Base-by-base conservation (phyloP, 2,797 vertebrate genomes). In the Pseudopleuronectes americanus region DNA sequence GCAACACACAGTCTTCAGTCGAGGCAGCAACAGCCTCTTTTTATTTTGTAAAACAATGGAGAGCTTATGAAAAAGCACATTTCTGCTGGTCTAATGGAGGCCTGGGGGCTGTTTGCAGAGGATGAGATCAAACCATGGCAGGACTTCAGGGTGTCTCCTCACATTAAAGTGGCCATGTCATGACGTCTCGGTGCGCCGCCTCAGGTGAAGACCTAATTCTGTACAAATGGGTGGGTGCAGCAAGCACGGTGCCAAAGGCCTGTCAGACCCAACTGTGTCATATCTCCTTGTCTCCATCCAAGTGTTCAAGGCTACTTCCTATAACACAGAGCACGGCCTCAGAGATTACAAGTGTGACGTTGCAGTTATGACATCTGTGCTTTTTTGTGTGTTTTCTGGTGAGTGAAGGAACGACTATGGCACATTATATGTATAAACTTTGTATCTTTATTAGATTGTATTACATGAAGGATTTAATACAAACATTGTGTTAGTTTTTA, bases 131-230 rank as follows among this genome's bases (percentile, higher is more conserved):
- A 85, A 75, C 79, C 57, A 2, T 59, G 71, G 74, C 66, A 28
- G 65, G 76, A 77, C 76, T 71, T 78, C 67, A 77, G 64, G 65
- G 57, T 66, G 61, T 83, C 79, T 84, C 77, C 64, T 80, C 55
- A 17, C 8, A 26, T 89, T 75, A 74, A 77, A 83, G 59, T 45
- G 57, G 54, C 60, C 45, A 38, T 6, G 71, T 49, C 41, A 2
- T 68, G 51, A 61, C 68, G 68, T 53, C 64, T 38, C 36, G 1
- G 36, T 13, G 36, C 36, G 36, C 74, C 0, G 77, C 86, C 85
- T 80, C 76, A 84, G 85, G 84, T 79, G 68, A 62, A 76, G 65
- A 79, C 66, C 74, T 56, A 64, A 47, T 64, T 86, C 66, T 24
- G 55, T 60, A 75, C 80, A 66, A 60, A 79, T 75, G 81, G 55